phyloP scores from a whole-genome alignment of 2,888 invertebrate genomes.

The Synanthedon formicaeformis region DNA sequence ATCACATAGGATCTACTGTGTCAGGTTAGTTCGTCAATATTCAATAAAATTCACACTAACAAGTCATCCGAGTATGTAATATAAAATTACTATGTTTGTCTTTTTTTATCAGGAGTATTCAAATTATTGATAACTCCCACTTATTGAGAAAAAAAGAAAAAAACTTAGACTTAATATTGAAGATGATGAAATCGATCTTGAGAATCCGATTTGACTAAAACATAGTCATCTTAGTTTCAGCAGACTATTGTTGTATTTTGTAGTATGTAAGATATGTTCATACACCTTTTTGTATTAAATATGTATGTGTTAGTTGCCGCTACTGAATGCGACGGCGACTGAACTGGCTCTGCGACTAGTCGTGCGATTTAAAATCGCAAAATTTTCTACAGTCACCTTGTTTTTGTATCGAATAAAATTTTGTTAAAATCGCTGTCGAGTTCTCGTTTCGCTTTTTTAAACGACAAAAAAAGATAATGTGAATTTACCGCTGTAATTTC shows the following conservation, averaged over 20 bases:
- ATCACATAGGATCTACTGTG: conserved; percentile 48
- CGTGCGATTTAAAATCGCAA: not conserved
- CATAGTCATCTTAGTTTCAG: conserved; percentile 25
- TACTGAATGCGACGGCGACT: not conserved
- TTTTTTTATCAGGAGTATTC: too few species aligned
- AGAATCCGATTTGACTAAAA: conserved; percentile 24
- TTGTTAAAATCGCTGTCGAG: not conserved
- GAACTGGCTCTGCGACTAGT: not conserved
- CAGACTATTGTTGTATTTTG: conserved; percentile 61
- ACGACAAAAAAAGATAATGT: not conserved
- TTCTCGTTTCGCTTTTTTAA: not conserved
- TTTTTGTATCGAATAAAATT: too few species aligned
- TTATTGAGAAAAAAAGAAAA: too few species aligned
- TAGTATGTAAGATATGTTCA: conserved; percentile 55
- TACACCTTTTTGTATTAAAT: conserved; percentile 25
- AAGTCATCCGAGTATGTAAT: too few species aligned
- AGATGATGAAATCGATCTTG: not conserved
- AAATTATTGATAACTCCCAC: too few species aligned
- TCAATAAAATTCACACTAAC: too few species aligned
- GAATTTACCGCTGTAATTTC: conserved; percentile 12
- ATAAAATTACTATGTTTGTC: too few species aligned
- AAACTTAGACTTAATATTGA: too few species aligned
- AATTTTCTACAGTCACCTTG: too few species aligned
- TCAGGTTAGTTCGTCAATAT: too few species aligned
- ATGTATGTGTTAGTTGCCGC: conserved; percentile 2